Evolutionary conservation across 2,797 vertebrate species (phyloP).

Genomic region (Danionella dracula): DNA sequence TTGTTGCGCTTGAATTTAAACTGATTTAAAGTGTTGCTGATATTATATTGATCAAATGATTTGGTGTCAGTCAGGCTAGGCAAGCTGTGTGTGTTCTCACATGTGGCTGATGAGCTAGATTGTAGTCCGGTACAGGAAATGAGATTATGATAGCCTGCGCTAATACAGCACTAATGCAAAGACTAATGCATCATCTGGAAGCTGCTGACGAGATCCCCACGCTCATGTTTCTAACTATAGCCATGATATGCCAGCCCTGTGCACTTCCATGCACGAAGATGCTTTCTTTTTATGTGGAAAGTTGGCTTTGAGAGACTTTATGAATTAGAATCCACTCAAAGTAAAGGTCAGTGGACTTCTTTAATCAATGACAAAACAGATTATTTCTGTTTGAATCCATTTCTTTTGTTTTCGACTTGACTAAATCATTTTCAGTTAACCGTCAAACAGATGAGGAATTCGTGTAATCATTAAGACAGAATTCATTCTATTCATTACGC

Average conservation of each 20-base stretch:
- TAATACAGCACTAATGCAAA: conserved; percentile 53
- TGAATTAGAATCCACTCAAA: background rate
- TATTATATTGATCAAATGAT: too few species aligned
- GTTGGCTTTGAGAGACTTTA: too few species aligned
- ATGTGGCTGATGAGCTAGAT: conserved; percentile 55
- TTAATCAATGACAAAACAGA: background rate
- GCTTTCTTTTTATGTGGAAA: background rate
- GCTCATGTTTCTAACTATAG: conserved; percentile 8
- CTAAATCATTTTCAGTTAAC: background rate
- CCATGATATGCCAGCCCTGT: background rate
- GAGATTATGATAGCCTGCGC: conserved; percentile 62
- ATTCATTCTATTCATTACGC: background rate
- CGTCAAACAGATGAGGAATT: background rate
- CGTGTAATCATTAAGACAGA: background rate
- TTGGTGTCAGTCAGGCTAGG: background rate
- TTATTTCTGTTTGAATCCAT: background rate
- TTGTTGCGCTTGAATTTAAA: too few species aligned
- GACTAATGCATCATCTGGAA: conserved; percentile 59
- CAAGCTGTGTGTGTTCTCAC: conserved; percentile 38
- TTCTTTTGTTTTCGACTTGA: background rate
- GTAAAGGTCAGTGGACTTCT: background rate
- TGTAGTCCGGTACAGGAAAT: conserved; percentile 60
- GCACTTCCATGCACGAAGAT: background rate
- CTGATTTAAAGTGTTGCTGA: too few species aligned
- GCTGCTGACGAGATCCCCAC: conserved; percentile 45